Conservation (phyloP, 64 coral and sea anemone genomes). For the Acropora tenuis region DNA sequence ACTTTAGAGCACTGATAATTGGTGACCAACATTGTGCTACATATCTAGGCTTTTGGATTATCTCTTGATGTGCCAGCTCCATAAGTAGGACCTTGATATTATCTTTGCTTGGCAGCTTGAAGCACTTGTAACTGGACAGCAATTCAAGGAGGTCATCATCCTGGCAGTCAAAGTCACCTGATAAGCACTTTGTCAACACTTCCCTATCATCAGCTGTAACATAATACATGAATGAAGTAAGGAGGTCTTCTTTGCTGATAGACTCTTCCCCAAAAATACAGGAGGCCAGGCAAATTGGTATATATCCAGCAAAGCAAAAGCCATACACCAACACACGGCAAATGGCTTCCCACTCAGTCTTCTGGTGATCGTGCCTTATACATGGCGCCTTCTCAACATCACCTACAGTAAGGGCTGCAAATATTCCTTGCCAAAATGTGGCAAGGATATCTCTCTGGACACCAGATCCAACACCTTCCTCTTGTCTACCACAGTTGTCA, state of each 20-base stretch:
- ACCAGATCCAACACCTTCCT: conserved; percentile 61
- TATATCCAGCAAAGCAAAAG: conserved; percentile 44
- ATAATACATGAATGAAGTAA: conserved; percentile 54
- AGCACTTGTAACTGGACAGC: conserved; percentile 51
- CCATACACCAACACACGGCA: conserved; percentile 48
- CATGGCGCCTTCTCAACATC: conserved; percentile 57
- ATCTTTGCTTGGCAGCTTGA: conserved; percentile 42
- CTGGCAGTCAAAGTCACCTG: conserved; percentile 53
- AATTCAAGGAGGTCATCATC: conserved; percentile 41
- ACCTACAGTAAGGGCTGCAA: conserved; percentile 30
- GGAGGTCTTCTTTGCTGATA: conserved; percentile 55
- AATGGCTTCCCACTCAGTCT: conserved; percentile 63
- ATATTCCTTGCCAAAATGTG: conserved; percentile 58
- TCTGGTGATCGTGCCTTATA: conserved; percentile 57
- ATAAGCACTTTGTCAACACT: conserved; percentile 40
- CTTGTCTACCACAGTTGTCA: conserved; percentile 45
- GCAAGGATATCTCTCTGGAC: conserved; percentile 38
- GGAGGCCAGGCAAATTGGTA: conserved; percentile 55
- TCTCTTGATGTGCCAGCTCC: conserved; percentile 61
- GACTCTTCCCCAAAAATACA: conserved; percentile 66
- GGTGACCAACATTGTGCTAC: conserved; percentile 54
- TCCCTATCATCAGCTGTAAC: conserved; percentile 69
- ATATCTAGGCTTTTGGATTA: conserved; percentile 38
- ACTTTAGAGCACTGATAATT: conserved; percentile 20
- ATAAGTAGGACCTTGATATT: conserved; percentile 31